Evolutionary conservation across 2,888 invertebrate species (phyloP).

Genomic region (Salticus scenicus): DNA sequence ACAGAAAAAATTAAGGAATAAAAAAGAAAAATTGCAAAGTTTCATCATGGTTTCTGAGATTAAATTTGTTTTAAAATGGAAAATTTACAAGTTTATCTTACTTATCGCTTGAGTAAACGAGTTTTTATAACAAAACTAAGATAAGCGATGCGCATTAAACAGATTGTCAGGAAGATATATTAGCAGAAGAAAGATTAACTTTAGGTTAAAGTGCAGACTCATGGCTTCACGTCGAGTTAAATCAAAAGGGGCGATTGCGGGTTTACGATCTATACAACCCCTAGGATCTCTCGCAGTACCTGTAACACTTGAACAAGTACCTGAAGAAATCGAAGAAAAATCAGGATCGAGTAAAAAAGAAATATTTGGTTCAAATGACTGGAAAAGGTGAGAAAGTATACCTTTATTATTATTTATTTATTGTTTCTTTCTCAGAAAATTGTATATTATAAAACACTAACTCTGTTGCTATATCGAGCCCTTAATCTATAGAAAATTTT

Average conservation of each 20-base stretch:
- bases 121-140: too few relatives aligned
- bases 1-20: too few relatives aligned
- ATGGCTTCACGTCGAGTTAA: conserved; percentile 40
- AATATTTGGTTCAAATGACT: conserved; percentile 57
- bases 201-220: conserved; percentile 38
- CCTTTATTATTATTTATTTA: background rate
- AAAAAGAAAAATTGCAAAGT: too few relatives aligned
- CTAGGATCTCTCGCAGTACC: conserved; percentile 46
- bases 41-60: too few relatives aligned
- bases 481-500: too few relatives aligned
- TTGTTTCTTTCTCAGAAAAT: background rate
- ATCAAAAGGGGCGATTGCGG: conserved; percentile 25
- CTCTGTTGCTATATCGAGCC: too few relatives aligned
- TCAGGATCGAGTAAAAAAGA: conserved; percentile 26
- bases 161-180: background rate
- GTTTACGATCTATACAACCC: conserved; percentile 39
- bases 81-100: too few relatives aligned
- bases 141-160: too few relatives aligned
- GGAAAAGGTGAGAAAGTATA: conserved; percentile 46
- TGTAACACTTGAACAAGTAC: conserved; percentile 48
- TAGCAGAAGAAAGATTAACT: conserved; percentile 30
- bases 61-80: too few relatives aligned
- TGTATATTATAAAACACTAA: too few relatives aligned
- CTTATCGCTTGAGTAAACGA: too few relatives aligned
- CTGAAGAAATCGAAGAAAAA: conserved; percentile 44